Conservation (phyloP, 2,797 vertebrate genomes). For the Tarsius wallacei region DNA sequence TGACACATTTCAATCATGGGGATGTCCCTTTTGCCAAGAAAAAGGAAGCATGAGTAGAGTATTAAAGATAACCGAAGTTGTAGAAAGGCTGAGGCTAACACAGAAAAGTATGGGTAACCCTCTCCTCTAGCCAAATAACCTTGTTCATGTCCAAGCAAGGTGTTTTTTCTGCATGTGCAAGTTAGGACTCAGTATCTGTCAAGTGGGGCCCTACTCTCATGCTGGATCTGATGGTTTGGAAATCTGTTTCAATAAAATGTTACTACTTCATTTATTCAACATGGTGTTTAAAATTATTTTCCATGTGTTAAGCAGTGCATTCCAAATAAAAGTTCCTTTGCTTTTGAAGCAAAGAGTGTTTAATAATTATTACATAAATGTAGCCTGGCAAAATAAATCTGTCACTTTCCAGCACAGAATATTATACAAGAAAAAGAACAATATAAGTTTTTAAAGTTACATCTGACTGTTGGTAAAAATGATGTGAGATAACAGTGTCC, state of each 20-base stretch:
- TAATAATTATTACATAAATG: constrained; percentile 64
- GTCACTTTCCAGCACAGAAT: not conserved
- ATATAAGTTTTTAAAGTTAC: constrained; percentile 36
- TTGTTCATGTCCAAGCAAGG: not conserved
- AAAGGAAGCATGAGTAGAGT: not conserved
- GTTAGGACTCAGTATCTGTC: not conserved
- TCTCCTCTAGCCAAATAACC: not conserved
- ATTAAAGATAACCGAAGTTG: not conserved
- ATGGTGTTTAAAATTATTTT: constrained; percentile 41
- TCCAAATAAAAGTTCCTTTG: constrained; percentile 44
- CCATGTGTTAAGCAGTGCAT: constrained; percentile 11
- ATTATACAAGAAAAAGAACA: not conserved
- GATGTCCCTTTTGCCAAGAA: not conserved
- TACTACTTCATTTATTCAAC: constrained; percentile 41
- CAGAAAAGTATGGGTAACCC: not conserved
- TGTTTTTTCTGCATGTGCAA: not conserved
- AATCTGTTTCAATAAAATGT: constrained; percentile 41
- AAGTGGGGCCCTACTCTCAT: not conserved
- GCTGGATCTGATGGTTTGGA: not conserved
- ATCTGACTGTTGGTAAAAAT: constrained; percentile 59
- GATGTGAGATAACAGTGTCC: constrained; percentile 28
- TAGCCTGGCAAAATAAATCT: constrained; percentile 47
- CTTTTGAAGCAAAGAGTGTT: constrained; percentile 69
- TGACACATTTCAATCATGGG: not conserved
- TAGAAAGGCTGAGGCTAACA: not conserved